These are phyloP conservation scores for Lepidocyrtinus sp. DNA, from an alignment of 2,888 invertebrate genomes.

Conservation along the genomic window DNA sequence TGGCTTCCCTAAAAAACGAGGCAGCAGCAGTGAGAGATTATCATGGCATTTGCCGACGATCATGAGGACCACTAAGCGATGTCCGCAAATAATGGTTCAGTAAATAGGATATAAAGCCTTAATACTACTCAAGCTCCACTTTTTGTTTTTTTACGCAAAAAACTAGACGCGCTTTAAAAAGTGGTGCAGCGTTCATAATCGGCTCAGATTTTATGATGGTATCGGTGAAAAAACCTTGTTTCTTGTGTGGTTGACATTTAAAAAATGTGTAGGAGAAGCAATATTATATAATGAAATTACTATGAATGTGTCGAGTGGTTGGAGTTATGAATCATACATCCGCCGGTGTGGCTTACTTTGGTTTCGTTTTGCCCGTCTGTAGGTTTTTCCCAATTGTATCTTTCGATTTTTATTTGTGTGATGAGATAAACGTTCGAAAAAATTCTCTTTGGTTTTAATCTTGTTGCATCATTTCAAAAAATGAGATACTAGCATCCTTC, in stretches of 20 bases:
- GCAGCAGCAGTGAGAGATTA: neutral
- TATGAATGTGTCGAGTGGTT: conserved; percentile 7
- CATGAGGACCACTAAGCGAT: conserved; percentile 9
- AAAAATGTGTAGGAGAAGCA: conserved; percentile 9
- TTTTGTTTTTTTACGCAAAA: neutral
- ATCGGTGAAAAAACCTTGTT: conserved; percentile 21
- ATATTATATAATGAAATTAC: neutral
- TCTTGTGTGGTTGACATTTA: conserved; percentile 28
- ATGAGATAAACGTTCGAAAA: too few species aligned
- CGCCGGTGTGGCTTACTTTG: conserved; percentile 46
- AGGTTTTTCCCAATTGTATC: conserved; percentile 32
- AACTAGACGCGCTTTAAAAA: neutral
- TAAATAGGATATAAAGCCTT: neutral
- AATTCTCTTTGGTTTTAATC: neutral
- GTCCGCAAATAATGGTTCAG: neutral
- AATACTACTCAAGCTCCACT: neutral
- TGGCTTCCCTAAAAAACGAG: conserved; percentile 5
- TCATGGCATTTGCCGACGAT: neutral
- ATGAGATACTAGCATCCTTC: neutral
- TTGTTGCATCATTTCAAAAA: neutral
- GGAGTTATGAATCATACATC: conserved; percentile 44
- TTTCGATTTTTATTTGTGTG: conserved; percentile 21
- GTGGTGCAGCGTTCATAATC: conserved; percentile 12
- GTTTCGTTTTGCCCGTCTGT: conserved; percentile 20
- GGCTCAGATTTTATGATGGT: conserved; percentile 16